phyloP scores from a whole-genome alignment of 2,888 invertebrate genomes.

The Volucella bombylans region DNA sequence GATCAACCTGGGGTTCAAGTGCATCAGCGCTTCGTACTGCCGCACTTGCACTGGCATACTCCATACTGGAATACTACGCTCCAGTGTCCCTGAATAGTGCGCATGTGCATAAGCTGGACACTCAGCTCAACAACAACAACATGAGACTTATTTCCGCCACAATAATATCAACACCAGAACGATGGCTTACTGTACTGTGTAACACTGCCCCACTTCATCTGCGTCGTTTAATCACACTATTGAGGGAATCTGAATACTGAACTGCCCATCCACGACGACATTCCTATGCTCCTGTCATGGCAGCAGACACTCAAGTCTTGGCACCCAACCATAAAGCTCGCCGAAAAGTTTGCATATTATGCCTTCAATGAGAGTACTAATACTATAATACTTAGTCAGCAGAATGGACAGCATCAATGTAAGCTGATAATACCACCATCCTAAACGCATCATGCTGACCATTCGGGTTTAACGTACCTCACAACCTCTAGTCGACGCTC shows the following conservation, averaged over 20 bases:
- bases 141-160: background rate
- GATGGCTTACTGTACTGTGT: background rate
- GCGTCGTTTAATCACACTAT: background rate
- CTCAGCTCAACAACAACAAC: background rate
- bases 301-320: background rate
- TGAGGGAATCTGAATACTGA: background rate
- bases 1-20: constrained; percentile 13
- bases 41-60: background rate
- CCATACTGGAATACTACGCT: background rate
- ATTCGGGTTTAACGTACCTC: background rate
- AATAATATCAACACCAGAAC: background rate
- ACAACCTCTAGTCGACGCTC: constrained; percentile 3
- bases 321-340: too few relatives aligned
- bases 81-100: too few relatives aligned
- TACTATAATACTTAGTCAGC: background rate
- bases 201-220: background rate
- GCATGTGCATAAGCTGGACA: too few relatives aligned
- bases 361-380: background rate
- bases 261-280: background rate
- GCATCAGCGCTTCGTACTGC: background rate
- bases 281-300: background rate
- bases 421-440: background rate
- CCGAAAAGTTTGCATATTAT: background rate
- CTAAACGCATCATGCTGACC: background rate
- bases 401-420: background rate